Evolutionary conservation across 2,797 vertebrate genomes (phyloP), one percentile per base, ranked within the genome.

Genomic region (Cygnus olor): DNA sequence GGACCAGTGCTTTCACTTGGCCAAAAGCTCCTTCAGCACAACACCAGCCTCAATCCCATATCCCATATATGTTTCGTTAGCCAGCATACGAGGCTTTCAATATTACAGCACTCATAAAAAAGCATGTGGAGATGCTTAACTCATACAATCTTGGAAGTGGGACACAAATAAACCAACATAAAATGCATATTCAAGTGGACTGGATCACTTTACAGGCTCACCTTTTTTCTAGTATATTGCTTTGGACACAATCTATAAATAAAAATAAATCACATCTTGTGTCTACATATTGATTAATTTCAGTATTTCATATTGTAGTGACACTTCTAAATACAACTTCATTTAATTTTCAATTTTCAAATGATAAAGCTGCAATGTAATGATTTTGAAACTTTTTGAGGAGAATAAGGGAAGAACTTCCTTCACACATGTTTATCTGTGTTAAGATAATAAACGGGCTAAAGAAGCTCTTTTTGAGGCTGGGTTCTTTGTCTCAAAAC

Each of bases 401-500:
- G 64, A 81, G 78, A 69, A 80, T 80, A 91, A 91, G 12, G 19
- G 57, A 89, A 90, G 68, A 78, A 82, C 74, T 89, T 73, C 58
- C 69, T 92, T 94, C 89, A n/a, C n/a, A n/a, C n/a, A 89, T 82
- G 40, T 70, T 71, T 82, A 8, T 82, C 12, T 10, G 14, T 22
- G 38, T 60, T 63, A 64, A 63, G 36, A 21, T 36, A 91, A 85
- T 45, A 72, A 40, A 82, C 16, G 32, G 49, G 40, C 73, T 85
- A 56, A 90, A 89, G 64, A 34, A 84, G n/a, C n/a, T 93, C 61
- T 36, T 80, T 93, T 87, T 93, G 57, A 58, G 80, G n/a, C 74
- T 78, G 54, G 18, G 34, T 87, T 40, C 78, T 94, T 87, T 49
- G 61, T 66, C 24, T 61, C 60, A 80, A 60, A 71, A 21, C 21